Conservation (phyloP, 2,888 invertebrate genomes). For the Druceiella hillmani region DNA sequence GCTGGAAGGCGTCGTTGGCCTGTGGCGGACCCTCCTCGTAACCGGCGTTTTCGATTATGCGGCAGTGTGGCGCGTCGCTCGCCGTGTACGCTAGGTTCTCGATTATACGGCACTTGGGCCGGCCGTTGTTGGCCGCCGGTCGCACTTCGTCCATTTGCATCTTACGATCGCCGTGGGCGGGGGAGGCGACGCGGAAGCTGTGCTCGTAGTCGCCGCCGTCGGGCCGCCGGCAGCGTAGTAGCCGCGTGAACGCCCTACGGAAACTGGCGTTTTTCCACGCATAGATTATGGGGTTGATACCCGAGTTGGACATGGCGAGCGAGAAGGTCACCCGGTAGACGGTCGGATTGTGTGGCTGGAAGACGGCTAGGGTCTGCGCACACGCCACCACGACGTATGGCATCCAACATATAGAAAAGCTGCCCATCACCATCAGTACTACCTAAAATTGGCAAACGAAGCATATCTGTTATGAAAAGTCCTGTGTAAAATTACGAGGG, state of each 20-base stretch:
- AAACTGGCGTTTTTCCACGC: slow-evolving; percentile 82
- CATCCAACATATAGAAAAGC: slow-evolving; percentile 77
- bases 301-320: slow-evolving; percentile 74
- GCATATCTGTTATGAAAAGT: background rate
- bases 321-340: slow-evolving; percentile 62
- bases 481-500: background rate
- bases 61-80: slow-evolving; percentile 39
- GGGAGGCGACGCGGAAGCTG: slow-evolving; percentile 41
- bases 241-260: slow-evolving; percentile 63
- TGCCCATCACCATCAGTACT: slow-evolving; percentile 70
- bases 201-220: slow-evolving; percentile 50
- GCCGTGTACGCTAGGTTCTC: slow-evolving; percentile 42
- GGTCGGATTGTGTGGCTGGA: slow-evolving; percentile 47
- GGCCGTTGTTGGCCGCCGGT: slow-evolving; percentile 36
- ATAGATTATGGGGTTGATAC: slow-evolving; percentile 77
- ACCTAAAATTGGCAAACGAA: slow-evolving; percentile 51
- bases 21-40: slow-evolving; percentile 38
- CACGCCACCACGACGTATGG: slow-evolving; percentile 69
- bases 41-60: slow-evolving; percentile 48
- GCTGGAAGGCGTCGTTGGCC: slow-evolving; percentile 39
- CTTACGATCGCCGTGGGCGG: slow-evolving; percentile 48
- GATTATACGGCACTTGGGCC: slow-evolving; percentile 38
- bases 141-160: slow-evolving; percentile 46
- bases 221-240: slow-evolving; percentile 61
- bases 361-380: slow-evolving; percentile 51